phyloP scores from a whole-genome alignment of 1,140 invertebrate genomes.

The Cotesia glomerata region DNA sequence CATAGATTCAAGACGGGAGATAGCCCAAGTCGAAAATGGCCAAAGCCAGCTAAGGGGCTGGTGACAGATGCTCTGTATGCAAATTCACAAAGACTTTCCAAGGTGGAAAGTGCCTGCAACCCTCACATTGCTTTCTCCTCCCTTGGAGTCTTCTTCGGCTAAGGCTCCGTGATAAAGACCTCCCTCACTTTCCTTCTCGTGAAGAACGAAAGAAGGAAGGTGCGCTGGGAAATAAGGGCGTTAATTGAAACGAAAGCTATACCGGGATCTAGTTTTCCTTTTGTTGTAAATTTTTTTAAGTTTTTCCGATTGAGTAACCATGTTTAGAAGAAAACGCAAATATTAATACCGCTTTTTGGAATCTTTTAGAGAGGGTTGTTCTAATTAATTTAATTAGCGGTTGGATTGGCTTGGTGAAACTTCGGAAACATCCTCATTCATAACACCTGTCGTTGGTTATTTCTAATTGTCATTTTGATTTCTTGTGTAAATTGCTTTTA shows the following conservation, averaged over 20 bases:
- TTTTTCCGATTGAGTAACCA: background rate
- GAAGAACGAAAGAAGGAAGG: slow-evolving; percentile 19
- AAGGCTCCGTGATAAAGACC: slow-evolving; percentile 30
- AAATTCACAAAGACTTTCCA: slow-evolving; percentile 51
- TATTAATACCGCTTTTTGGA: background rate
- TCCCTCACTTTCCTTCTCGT: slow-evolving; percentile 4
- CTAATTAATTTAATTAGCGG: slow-evolving; percentile 62
- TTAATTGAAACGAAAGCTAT: slow-evolving; percentile 36
- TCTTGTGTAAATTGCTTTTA: background rate
- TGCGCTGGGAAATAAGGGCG: slow-evolving; percentile 10
- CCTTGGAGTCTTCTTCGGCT: background rate
- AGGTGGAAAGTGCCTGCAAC: slow-evolving; percentile 24
- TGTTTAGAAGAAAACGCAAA: background rate
- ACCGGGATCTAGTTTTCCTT: background rate
- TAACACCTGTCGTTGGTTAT: slow-evolving; percentile 51
- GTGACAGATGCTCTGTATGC: slow-evolving; percentile 65
- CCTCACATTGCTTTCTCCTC: slow-evolving; percentile 10
- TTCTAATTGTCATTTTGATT: slow-evolving; percentile 36
- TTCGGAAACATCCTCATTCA: slow-evolving; percentile 54
- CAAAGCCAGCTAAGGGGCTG: slow-evolving; percentile 57
- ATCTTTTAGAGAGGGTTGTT: slow-evolving; percentile 25
- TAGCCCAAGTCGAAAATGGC: slow-evolving; percentile 58
- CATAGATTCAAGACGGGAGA: slow-evolving; percentile 56
- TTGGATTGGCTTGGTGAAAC: slow-evolving; percentile 45
- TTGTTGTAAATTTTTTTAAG: background rate